These are phyloP conservation scores for Diplodus puntazzo DNA, from an alignment of 2,797 vertebrate species.

Conservation along the genomic window DNA sequence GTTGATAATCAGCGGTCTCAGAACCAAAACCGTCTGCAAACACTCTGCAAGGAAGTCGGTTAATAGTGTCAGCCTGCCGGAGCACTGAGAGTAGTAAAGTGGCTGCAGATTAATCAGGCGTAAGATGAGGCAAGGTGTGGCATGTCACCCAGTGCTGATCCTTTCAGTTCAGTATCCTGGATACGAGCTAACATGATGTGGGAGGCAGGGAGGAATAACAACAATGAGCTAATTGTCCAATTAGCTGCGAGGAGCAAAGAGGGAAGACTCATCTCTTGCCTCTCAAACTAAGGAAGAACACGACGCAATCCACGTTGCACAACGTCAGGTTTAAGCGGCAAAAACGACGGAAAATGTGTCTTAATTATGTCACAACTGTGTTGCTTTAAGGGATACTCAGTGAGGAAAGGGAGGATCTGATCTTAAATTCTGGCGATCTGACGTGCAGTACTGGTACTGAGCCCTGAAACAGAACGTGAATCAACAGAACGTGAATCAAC, in stretches of 20 bases:
- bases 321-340: not conserved
- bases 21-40: conserved; percentile 42
- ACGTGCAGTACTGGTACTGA: conserved; percentile 4
- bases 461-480: conserved; percentile 22
- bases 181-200: conserved; percentile 52
- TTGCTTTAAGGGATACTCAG: not conserved
- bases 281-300: conserved; percentile 14
- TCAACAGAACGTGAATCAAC: conserved; percentile 32
- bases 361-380: not conserved
- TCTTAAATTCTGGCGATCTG: not conserved
- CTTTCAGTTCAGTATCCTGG: conserved; percentile 68
- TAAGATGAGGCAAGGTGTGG: conserved; percentile 32
- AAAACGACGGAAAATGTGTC: not conserved
- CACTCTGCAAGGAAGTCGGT: not conserved
- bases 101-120: conserved; percentile 36
- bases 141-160: conserved; percentile 31
- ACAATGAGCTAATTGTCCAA: conserved; percentile 61
- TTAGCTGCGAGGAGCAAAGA: conserved; percentile 48
- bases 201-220: conserved; percentile 46
- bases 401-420: not conserved
- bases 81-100: conserved; percentile 15
- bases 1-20: conserved; percentile 13
- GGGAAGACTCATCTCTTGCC: conserved; percentile 30
- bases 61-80: conserved; percentile 8
- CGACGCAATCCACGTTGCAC: conserved; percentile 8